These are phyloP conservation scores for Sturnira hondurensis DNA, from an alignment of 2,113 vertebrate genomes.

Conservation along the genomic window DNA sequence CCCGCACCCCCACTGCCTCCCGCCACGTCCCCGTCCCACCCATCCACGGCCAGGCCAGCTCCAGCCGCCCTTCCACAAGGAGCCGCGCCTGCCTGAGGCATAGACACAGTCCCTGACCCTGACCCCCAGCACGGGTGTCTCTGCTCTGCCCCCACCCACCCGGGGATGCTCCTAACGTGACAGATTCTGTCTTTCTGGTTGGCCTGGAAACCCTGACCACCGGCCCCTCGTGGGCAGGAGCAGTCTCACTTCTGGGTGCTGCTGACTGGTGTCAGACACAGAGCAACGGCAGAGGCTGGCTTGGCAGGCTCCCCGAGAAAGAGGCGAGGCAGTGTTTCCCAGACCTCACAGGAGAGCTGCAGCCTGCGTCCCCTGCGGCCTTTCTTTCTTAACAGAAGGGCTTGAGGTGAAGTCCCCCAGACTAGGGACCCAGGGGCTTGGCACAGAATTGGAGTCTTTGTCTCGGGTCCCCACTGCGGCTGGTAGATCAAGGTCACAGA, in stretches of 20 bases:
- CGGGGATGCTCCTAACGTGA: neutral
- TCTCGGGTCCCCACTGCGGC: neutral
- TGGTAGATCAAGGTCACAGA: neutral
- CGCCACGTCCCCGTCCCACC: neutral
- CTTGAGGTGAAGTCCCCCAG: neutral
- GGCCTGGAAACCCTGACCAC: neutral
- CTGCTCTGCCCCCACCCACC: too few species aligned
- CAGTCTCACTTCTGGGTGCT: neutral
- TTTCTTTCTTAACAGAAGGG: neutral
- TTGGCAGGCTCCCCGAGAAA: rapidly evolving
- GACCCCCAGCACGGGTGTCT: neutral
- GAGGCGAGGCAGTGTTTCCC: neutral
- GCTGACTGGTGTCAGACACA: neutral
- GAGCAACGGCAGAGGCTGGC: neutral
- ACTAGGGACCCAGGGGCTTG: neutral
- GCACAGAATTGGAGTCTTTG: neutral
- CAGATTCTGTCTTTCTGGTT: neutral
- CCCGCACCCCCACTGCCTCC: neutral
- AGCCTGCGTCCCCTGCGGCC: too few species aligned
- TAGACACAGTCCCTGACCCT: neutral
- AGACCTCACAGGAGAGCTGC: neutral
- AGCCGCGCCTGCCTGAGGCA: neutral
- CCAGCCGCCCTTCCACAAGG: neutral
- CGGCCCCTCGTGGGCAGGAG: too few species aligned
- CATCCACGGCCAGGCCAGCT: neutral